Conservation (phyloP, 1,140 invertebrate genomes). For the Amphibalanus amphitrite region DNA sequence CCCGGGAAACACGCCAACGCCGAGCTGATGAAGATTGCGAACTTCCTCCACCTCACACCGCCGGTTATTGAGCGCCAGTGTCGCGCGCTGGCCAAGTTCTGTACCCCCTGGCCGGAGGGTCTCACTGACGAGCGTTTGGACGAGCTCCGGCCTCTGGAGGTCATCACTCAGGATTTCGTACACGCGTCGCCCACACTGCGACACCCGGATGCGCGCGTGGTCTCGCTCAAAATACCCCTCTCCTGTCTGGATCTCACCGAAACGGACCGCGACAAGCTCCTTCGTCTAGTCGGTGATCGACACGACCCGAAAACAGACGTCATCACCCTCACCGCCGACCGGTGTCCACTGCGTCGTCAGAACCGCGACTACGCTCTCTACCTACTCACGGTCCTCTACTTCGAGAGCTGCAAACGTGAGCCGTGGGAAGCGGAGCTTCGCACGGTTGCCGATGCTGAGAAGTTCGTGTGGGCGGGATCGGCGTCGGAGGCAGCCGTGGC, state of each 20-base stretch:
- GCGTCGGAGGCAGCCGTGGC: constrained; percentile 20
- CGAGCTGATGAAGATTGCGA: constrained; percentile 96
- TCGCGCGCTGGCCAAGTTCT: constrained; percentile 61
- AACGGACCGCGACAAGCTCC: constrained; percentile 77
- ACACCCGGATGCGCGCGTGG: constrained; percentile 32
- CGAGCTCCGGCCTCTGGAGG: constrained; percentile 29
- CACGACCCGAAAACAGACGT: constrained; percentile 60
- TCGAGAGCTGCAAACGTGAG: constrained; percentile 67
- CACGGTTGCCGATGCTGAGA: constrained; percentile 62
- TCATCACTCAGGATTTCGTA: constrained; percentile 31
- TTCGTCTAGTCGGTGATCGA: constrained; percentile 58
- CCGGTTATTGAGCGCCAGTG: constrained; percentile 81
- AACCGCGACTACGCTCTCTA: constrained; percentile 88
- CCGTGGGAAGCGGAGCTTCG: constrained; percentile 75
- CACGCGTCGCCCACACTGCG: constrained; percentile 33
- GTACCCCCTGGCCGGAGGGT: constrained; percentile 36
- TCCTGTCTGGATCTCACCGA: constrained; percentile 48
- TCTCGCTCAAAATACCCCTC: constrained; percentile 43
- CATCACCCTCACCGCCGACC: constrained; percentile 65
- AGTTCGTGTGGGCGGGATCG: constrained; percentile 36
- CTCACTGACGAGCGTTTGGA: constrained; percentile 27
- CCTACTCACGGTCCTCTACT: constrained; percentile 73
- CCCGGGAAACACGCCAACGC: constrained; percentile 75
- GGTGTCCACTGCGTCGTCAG: constrained; percentile 76
- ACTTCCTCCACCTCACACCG: constrained; percentile 93